Evolutionary conservation across 2,797 vertebrate genomes (phyloP), one percentile per base, ranked within the genome.

Genomic region (Melanotaenia nigrans): DNA sequence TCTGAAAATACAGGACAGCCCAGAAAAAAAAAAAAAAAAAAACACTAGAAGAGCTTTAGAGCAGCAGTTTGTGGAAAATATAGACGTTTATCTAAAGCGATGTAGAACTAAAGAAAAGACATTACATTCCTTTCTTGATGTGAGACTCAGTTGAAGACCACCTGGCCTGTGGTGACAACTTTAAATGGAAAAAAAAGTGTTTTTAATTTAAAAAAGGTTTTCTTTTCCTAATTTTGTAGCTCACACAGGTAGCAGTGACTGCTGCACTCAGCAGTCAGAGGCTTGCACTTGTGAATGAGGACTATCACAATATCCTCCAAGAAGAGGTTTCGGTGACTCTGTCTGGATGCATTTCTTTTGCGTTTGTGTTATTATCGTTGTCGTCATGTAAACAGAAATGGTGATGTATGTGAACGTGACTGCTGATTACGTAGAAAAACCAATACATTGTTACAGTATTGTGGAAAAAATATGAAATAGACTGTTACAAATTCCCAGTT

Each of bases 401-500:
- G 89, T 90, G 86, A 91, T 73, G 78, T 86, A 73, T 74, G 85
- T 90, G 89, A 88, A 86, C 18, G 89, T 90, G 84, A 87, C 86
- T 83, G 81, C 85, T 86, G 86, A 87, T 68, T 74, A 83, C 77
- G 55, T 83, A 87, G 67, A 88, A 85, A 85, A 88, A 75, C 1
- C 55, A 78, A 78, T 77, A 85, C 73, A 70, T 58, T 74, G 83
- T 89, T 85, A 76, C 78, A 86, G 82, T 91, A 65, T 86, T 87
- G 87, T 89, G 87, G 77, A 86, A 81, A 78, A 86, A 88, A 83
- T 25, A 81, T 80, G 56, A 90, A 89, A 87, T 86, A 89, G 94
- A 94, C 93, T 94, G 93, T 94, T 94, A 93, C 83, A 76, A 63
- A 71, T 28, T 58, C 64, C 58, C 68, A 61, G 66, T 69, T 3